Percentiles rank a stretch among this genome's conserved stretches.
Evolutionary conservation across 2,113 vertebrate genomes (phyloP).

Genomic region (Leptobrachium leishanense): DNA sequence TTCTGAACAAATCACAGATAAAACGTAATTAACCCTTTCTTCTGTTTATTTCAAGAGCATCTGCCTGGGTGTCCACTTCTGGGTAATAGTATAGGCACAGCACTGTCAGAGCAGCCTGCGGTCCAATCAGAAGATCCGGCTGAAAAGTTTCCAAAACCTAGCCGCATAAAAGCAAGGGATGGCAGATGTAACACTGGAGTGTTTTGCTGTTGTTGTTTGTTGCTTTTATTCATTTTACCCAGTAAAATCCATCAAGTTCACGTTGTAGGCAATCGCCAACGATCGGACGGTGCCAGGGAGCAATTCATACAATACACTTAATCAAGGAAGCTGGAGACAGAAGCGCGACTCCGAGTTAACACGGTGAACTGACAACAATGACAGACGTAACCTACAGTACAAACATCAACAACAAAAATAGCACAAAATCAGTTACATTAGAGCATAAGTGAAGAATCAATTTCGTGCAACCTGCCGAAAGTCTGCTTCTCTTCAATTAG

Average conservation of each 20-base stretch:
- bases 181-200: background rate
- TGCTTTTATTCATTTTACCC: no score
- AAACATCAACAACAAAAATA: conserved; percentile 48
- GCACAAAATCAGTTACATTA: conserved; percentile 54
- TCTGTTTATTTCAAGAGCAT: no score
- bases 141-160: no score
- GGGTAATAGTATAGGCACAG: no score
- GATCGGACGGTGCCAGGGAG: background rate
- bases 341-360: conserved; percentile 13
- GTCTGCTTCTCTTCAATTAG: conserved; percentile 72
- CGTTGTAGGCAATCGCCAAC: background rate
- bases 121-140: no score
- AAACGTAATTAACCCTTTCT: no score
- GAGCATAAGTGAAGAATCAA: conserved; percentile 57
- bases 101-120: no score
- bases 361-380: conserved; percentile 8
- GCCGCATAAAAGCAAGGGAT: background rate
- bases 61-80: no score
- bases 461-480: conserved; percentile 65
- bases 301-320: background rate
- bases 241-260: no score
- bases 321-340: background rate
- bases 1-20: no score
- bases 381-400: conserved; percentile 9
- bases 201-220: no score